Base-by-base conservation (phyloP, 2,113 vertebrate genomes). In the Crotalus helleri region DNA sequence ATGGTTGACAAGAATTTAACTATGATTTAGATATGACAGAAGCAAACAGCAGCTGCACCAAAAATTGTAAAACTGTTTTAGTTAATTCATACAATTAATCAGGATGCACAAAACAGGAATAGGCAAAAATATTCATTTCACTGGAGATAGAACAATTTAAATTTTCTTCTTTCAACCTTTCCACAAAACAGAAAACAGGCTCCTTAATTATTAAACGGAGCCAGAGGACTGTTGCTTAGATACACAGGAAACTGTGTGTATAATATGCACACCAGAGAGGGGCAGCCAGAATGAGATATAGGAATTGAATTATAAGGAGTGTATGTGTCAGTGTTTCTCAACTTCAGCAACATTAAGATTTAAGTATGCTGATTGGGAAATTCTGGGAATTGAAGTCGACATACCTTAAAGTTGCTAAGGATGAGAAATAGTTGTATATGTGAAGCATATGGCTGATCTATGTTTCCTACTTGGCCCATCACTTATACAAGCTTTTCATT, bases 61-160 rank as follows among this genome's bases (percentile, higher is more conserved):
- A 29, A 61, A 58, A 86, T 53, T 85, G 85, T 46, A 46, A 87
- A 92, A 61, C 19, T 87, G 91, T 29, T 61, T 92, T 26, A 87
- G 81, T 61, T 61, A 86, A 87, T 85, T 92, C 85, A 51, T 53
- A 39, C 55, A 91, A 61, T 85, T 87, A 91, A 91, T 44, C 29
- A 53, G 61, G 29, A 54, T 1, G 9, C 49, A 54, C 26, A 87
- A 33, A 46, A 8, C 55, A 87, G 26, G 17, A 86, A 85, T 85
- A 86, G 81, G 26, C 26, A 92, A 92, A 81, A 46, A 61, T 51
- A 92, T 8, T 61, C 86, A 29, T 58, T 59, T 92, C 91, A 87
- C 13, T 92, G 81, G 44, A 86, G 26, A 61, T 51, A 46, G 46
- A 29, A 49, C 2, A 17, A 59, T 92, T 92, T 51, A 87, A 87